Evolutionary conservation across 2,888 invertebrate species (phyloP).

Genomic region (Pyrocoelia pectoralis): DNA sequence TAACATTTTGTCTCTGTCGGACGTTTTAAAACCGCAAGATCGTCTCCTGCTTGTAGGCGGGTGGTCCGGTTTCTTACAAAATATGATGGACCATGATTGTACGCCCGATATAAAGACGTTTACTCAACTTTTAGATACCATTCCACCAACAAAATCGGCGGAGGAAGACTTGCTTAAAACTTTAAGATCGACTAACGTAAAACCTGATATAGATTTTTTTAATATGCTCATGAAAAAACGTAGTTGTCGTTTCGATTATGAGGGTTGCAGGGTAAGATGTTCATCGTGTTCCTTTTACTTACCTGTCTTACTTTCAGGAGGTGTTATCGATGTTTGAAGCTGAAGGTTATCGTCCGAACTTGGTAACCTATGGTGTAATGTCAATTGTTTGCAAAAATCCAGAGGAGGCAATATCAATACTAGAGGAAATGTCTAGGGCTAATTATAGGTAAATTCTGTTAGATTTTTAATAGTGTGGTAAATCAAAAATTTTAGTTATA

Average conservation of each 20-base stretch:
- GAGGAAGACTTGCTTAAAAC: constrained; percentile 73
- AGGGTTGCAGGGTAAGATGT: constrained; percentile 71
- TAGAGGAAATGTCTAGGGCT: constrained; percentile 74
- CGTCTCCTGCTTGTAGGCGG: constrained; percentile 84
- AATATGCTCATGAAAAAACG: constrained; percentile 87
- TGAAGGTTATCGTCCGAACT: constrained; percentile 68
- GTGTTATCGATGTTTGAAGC: constrained; percentile 67
- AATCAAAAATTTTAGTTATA: not conserved
- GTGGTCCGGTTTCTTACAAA: constrained; percentile 73
- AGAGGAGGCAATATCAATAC: constrained; percentile 69
- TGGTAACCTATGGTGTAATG: constrained; percentile 87
- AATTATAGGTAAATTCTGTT: constrained; percentile 65
- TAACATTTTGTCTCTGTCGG: constrained; percentile 66
- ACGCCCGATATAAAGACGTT: constrained; percentile 82
- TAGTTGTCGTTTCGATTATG: constrained; percentile 72
- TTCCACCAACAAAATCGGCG: constrained; percentile 70
- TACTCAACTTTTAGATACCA: constrained; percentile 76
- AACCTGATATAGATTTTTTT: constrained; percentile 82
- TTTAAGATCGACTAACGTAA: constrained; percentile 68
- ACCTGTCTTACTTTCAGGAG: constrained; percentile 58
- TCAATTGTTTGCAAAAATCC: constrained; percentile 78
- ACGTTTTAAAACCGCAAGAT: constrained; percentile 68
- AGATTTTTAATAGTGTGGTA: no score
- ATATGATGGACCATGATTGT: constrained; percentile 74
- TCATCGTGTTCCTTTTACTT: constrained; percentile 44